Evolutionary conservation across 2,113 vertebrate genomes (phyloP).

Genomic region (Uria lomvia): DNA sequence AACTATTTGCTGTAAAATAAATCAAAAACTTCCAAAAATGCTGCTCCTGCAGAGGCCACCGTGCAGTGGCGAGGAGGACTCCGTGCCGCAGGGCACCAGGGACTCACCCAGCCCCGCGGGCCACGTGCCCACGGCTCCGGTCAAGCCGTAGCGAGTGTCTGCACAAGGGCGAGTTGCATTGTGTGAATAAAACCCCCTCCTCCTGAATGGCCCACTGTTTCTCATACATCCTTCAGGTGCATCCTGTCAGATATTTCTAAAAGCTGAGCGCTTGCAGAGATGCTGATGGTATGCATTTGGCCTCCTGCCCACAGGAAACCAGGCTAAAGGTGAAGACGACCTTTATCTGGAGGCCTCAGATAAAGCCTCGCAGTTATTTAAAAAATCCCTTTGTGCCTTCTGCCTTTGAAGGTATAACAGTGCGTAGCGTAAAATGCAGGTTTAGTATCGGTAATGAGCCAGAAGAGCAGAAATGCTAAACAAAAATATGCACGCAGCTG

Average conservation of each 20-base stretch:
- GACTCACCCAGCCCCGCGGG: neutral
- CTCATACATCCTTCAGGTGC: conserved; percentile 63
- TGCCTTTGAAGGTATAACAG: neutral
- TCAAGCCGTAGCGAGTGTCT: neutral
- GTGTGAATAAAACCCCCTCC: neutral
- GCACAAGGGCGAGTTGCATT: neutral
- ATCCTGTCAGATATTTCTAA: conserved; percentile 58
- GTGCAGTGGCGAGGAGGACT: neutral
- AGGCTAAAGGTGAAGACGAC: neutral
- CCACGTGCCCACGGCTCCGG: fast-evolving
- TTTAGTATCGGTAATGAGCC: fast-evolving
- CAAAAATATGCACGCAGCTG: neutral
- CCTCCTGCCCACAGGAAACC: conserved; percentile 35
- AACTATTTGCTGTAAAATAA: neutral
- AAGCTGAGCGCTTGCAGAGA: neutral
- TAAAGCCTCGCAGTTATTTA: neutral
- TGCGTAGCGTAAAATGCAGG: fast-evolving
- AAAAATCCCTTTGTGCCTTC: neutral
- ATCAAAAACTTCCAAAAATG: neutral
- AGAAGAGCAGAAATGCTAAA: neutral
- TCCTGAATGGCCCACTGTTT: neutral
- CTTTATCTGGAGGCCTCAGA: neutral
- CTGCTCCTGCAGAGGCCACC: neutral
- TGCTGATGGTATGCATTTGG: neutral
- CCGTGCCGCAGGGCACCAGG: neutral